Percentiles rank a stretch among this genome's conserved stretches.
Evolutionary conservation across 1,140 invertebrate species (phyloP).

Genomic region (Pomacea maculata): DNA sequence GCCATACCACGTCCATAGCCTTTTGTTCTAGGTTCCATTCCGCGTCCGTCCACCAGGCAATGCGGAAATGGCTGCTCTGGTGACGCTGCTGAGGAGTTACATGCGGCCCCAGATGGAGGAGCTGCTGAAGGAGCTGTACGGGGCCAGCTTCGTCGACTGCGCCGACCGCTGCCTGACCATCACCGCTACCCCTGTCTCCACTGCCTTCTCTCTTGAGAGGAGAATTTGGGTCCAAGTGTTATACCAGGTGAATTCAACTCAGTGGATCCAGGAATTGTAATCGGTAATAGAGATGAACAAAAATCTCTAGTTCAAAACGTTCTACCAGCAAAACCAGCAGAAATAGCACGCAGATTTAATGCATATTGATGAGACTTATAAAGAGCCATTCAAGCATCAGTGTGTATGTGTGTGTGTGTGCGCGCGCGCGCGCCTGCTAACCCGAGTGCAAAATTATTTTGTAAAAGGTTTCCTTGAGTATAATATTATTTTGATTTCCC

Average conservation of each 20-base stretch:
- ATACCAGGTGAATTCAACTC: neutral
- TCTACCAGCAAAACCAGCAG: no score
- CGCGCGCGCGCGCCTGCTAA: no score
- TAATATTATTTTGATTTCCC: no score
- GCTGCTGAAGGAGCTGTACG: conserved; percentile 34
- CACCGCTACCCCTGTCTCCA: conserved; percentile 28
- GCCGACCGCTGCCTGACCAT: conserved; percentile 32
- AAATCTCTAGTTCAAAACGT: no score
- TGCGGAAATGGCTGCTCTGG: conserved; percentile 21
- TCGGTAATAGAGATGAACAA: no score
- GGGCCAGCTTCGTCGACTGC: conserved; percentile 34
- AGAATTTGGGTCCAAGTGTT: conserved; percentile 44
- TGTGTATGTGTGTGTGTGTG: no score
- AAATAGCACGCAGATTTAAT: no score
- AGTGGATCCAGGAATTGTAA: no score
- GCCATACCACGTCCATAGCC: neutral
- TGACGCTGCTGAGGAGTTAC: conserved; percentile 20
- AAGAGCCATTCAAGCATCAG: no score
- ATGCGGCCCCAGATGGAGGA: conserved; percentile 32
- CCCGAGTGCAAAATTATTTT: no score
- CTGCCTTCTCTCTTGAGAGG: conserved; percentile 29
- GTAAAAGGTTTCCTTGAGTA: no score
- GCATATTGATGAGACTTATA: no score
- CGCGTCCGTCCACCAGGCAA: conserved; percentile 25
- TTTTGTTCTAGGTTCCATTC: conserved; percentile 25